A percentile compares a stretch with the other conserved stretches of the same genome.
These are phyloP conservation scores for Spodoptera picta DNA, from an alignment of 2,888 invertebrate species.

Conservation along the genomic window DNA sequence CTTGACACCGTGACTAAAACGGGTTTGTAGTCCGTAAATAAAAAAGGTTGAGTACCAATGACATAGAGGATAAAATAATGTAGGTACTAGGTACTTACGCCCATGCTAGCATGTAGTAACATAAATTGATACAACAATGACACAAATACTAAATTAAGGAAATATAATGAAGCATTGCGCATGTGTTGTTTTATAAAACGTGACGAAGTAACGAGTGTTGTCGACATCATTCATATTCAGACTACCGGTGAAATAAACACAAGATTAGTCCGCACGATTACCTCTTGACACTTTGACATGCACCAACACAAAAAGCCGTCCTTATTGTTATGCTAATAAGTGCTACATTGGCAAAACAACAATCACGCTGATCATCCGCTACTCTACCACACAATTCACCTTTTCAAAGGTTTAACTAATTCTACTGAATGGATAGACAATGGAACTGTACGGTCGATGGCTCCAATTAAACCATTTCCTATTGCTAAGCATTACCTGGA, in stretches of 20 bases:
- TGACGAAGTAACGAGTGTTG: background rate
- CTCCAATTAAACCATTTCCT: too few relatives aligned
- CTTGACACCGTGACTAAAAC: too few relatives aligned
- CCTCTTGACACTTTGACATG: background rate
- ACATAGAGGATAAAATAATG: slow-evolving; percentile 6
- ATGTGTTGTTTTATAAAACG: slow-evolving; percentile 11
- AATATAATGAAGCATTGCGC: slow-evolving; percentile 20
- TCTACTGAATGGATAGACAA: too few relatives aligned
- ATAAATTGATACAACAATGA: slow-evolving; percentile 5
- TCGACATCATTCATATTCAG: background rate
- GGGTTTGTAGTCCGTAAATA: too few relatives aligned
- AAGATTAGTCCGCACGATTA: background rate
- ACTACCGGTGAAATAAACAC: background rate
- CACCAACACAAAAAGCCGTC: background rate
- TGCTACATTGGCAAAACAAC: background rate
- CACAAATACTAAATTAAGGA: slow-evolving; percentile 29
- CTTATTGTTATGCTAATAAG: slow-evolving; percentile 1
- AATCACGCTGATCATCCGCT: too few relatives aligned
- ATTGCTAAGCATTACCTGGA: too few relatives aligned
- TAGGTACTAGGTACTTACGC: too few relatives aligned
- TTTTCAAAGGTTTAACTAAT: too few relatives aligned
- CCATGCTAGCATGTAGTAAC: background rate
- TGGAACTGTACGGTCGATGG: too few relatives aligned
- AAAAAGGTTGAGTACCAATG: too few relatives aligned
- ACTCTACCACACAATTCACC: too few relatives aligned